Evolutionary conservation across 2,888 invertebrate species (phyloP).

Genomic region (Folsomia manolachei): DNA sequence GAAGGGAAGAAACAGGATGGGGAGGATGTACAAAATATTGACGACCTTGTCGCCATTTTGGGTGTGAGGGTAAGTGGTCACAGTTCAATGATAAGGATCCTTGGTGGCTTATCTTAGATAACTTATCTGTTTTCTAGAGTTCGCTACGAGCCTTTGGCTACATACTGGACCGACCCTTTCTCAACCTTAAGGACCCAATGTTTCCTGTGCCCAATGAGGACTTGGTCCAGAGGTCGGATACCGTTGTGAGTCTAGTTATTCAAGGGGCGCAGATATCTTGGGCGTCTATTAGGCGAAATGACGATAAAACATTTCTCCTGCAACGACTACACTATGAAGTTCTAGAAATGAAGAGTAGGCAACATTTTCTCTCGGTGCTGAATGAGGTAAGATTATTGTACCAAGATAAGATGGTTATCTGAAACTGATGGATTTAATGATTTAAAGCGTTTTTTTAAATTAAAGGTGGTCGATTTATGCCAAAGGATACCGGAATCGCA

Average conservation of each 20-base stretch:
- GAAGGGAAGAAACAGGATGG: too few species aligned
- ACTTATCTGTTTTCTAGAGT: constrained; percentile 20
- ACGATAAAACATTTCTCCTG: constrained; percentile 2
- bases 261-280: constrained; percentile 30
- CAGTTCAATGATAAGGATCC: too few species aligned
- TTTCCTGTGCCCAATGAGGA: constrained; percentile 19
- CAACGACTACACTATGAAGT: constrained; percentile 17
- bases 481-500: constrained; percentile 35
- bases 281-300: constrained; percentile 23
- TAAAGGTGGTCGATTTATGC: constrained; percentile 33
- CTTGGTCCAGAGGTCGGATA: constrained; percentile 13
- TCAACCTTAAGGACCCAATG: constrained; percentile 17
- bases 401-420: too few species aligned
- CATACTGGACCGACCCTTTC: background rate
- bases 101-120: too few species aligned
- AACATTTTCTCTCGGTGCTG: constrained; percentile 30
- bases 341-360: constrained; percentile 26
- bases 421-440: too few species aligned
- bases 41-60: background rate
- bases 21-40: too few species aligned
- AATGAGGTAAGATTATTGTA: constrained; percentile 8
- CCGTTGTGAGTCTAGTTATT: constrained; percentile 34
- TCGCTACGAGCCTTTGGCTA: constrained; percentile 23
- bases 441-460: too few species aligned
- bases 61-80: constrained; percentile 9